Evolutionary conservation across 92 coral and sea anemone genomes (phyloP), one percentile per base, ranked within the genome.

Genomic region (Parazoanthus atlanticus): DNA sequence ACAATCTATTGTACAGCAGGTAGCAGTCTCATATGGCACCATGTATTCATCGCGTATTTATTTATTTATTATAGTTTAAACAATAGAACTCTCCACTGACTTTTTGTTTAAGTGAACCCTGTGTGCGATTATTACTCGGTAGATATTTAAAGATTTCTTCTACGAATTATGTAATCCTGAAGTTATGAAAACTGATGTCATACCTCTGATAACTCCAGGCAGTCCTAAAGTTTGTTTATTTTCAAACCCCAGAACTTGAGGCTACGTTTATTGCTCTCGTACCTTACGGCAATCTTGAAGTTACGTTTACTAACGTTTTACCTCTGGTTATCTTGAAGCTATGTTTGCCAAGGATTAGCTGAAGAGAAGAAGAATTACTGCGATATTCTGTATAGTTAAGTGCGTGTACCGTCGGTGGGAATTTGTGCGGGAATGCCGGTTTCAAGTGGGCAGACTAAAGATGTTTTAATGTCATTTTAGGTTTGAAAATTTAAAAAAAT

Each of bases 11-110:
- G 36, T 5, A 15, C 17, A 75, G 40, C 17, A 74, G 26, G 43
- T 32, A 75, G 79, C 47, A 75, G 52, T 75, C 79, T 75, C 49
- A 21, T 32, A 75, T 75, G 79, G 79, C 79, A 75, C 79, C 79
- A 21, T 26, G 78, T 74, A 56, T 15, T 74, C 36, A 74, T 31
- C 58, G 58, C 19, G 58, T 52, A 15, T 52, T 52, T 2, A 16
- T 46, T 46, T 46, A 71, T 73, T 5, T 43, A 43, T 6, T 46
- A 46, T 11, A 29, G 36, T 73, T 36, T 73, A 71, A 13, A 52
- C 19, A 52, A 52, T 2, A 52, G 0, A 52, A 52, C 17, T 52
- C 3, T 19, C 19, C 58, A 52, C 12, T 19, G 58, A 52, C 58
- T 52, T 19, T 15, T 52, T 52, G 2, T 52, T 52, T 2, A 11